Percentiles rank a stretch among this genome's conserved stretches.
Conservation (phyloP, 2,113 vertebrate genomes). For the Benitochromis conjunctus region DNA sequence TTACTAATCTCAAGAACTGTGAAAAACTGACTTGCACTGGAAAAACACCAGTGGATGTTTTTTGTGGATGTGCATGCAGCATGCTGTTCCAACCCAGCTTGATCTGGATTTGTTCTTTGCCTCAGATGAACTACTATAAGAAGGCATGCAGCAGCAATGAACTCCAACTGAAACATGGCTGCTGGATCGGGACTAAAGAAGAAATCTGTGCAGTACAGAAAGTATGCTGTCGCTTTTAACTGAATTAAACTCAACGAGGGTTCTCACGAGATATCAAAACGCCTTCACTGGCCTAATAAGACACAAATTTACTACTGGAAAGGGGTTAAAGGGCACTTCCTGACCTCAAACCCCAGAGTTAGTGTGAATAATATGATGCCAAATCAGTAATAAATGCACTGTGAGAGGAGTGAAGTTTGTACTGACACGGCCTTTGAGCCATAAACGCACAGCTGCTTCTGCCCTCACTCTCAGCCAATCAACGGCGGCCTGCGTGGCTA, state of each 20-base stretch:
- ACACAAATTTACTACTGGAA: background rate
- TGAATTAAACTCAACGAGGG: conserved; percentile 45
- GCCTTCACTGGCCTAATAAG: background rate
- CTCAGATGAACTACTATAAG: background rate
- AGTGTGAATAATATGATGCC: background rate
- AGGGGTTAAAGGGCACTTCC: background rate
- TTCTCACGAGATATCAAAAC: conserved; percentile 34
- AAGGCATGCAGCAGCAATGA: conserved; percentile 13
- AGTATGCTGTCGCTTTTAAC: conserved; percentile 44
- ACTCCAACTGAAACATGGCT: conserved; percentile 54
- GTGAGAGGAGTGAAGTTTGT: conserved; percentile 61
- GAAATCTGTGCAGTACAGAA: background rate
- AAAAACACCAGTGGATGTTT: background rate
- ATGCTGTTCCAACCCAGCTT: conserved; percentile 26
- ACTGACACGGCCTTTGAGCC: conserved; percentile 45
- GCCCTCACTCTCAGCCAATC: conserved; percentile 58
- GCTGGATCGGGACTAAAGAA: conserved; percentile 24
- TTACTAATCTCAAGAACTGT: background rate
- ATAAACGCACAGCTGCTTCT: conserved; percentile 8
- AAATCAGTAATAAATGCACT: background rate
- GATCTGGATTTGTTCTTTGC: conserved; percentile 26
- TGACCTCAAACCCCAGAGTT: background rate
- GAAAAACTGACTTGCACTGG: background rate
- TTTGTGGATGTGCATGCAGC: background rate
- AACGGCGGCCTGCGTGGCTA: conserved; percentile 33